Evolutionary conservation across 2,113 vertebrate genomes (phyloP).

Genomic region (Isurus oxyrinchus): DNA sequence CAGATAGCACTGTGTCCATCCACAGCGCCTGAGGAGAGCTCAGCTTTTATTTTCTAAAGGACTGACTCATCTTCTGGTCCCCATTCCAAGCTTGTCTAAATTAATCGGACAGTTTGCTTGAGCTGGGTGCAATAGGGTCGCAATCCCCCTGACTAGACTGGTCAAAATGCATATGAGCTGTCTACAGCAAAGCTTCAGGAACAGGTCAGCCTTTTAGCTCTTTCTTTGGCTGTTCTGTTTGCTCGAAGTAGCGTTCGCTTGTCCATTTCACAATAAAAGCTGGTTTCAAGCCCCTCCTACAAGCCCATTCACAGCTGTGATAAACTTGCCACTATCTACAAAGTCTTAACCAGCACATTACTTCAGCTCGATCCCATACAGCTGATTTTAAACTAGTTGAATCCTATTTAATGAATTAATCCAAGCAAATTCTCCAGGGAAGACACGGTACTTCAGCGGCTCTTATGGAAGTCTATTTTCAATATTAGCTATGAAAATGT

Average conservation of each 20-base stretch:
- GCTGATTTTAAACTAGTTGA: neutral
- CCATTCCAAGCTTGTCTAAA: slow-evolving; percentile 34
- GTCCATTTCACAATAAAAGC: slow-evolving; percentile 13
- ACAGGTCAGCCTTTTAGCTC: neutral
- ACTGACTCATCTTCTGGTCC: slow-evolving; percentile 42
- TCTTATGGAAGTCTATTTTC: neutral
- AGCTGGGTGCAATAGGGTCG: slow-evolving; percentile 40
- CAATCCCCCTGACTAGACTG: slow-evolving; percentile 47
- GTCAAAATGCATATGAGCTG: slow-evolving; percentile 41
- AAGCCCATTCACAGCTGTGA: neutral
- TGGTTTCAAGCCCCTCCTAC: neutral
- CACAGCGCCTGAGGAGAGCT: slow-evolving; percentile 17
- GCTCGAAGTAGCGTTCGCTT: neutral
- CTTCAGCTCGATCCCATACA: no score
- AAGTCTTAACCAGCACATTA: neutral
- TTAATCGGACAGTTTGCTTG: neutral
- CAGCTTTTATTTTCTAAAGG: neutral
- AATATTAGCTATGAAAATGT: neutral
- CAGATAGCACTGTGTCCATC: slow-evolving; percentile 41
- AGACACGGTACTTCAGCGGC: neutral
- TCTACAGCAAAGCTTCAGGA: slow-evolving; percentile 40
- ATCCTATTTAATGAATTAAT: neutral
- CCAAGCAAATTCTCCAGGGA: neutral
- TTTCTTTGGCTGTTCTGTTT: neutral
- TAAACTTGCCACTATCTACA: neutral